Evolutionary conservation across 2,888 invertebrate genomes (phyloP), one percentile per base, ranked within the genome.

Genomic region (Abscondita cerata): DNA sequence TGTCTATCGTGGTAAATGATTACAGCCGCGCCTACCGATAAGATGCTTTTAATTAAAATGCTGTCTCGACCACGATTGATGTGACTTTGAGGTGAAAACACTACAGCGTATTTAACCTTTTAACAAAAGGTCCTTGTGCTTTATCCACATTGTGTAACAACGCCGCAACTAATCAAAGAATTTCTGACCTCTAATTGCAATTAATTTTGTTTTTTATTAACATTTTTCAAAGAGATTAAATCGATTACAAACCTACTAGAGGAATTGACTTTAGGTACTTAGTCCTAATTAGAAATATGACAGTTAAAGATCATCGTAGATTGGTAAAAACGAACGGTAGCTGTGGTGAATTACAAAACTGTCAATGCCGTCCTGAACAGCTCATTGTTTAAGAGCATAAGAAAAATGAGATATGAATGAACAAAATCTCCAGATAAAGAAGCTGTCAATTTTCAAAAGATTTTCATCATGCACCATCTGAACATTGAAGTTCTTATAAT

Each of bases 11-110:
- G 66, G 77, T 81, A 80, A 81, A 75, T 76, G 80, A 81, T 77
- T 74, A 79, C 78, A 73, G 77, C 78, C 80, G 80, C 81, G 79
- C 80, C 79, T 78, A 78, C 80, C 81, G 81, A 81, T 81, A 81
- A 81, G 81, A 78, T 77, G 80, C 76, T 81, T 81, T n/a, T 81
- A 81, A 81, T 81, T 81, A 81, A 81, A 81, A 81, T 80, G 78
- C 80, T 80, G 81, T 81, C 81, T 77, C 74, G 72, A 63, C 68
- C 73, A 79, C 72, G 81, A 81, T 81, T 81, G 81, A 81, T 81
- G 80, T 71, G 69, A 71, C 71, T 73, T 70, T 71, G 70, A 71
- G 72, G 64, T 60, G n/a, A 60, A 59, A 59, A 54, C 54, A 54
- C 58, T 62, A 48, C 36, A 33, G 33, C 19, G n/a, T 19, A 44